Base-by-base conservation (phyloP, 23 tunicate species). In the Trididemnum clinides region DNA sequence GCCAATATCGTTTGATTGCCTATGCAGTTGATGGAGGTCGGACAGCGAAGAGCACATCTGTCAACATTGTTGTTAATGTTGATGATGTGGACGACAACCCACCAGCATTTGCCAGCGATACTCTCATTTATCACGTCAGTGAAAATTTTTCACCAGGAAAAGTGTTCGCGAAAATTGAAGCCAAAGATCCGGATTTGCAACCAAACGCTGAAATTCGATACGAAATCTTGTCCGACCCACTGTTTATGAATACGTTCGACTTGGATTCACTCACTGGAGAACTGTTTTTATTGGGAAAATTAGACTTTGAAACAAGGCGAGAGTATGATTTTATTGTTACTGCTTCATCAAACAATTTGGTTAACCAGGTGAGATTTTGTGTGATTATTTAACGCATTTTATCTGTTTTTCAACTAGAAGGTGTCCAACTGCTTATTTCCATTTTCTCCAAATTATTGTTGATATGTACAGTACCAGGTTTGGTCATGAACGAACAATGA, bases 1-100 rank as follows among this genome's bases (percentile, higher is more conserved):
- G 49, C 51, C 62, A 81, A 34, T 94, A 94, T 65, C 37, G 33
- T 18, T 86, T 94, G 1, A 64, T 85, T 26, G 98, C 88, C 27
- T 89, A 50, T 51, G 98, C 98, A 23, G 85, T 66, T 0, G 98
- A 89, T 51, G 44, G 90, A 19, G 98, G 98, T 2, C 29, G 57
- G 1, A 90, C 98, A 1, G 33, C 82, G 2, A 33, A 44, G 33
- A 85, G 83, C 39, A 57, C 98, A 0, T 50, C 94, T 1, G 99
- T 88, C 20, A 63, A 70, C 1, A 75, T 97, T 0, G 33, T 35
- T 0, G 64, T 97, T 1, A 64, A 87, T n/a, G 89, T 97, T 15
- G 29, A 3, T 1, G 99, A 97, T 39, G 87, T 92, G 2, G 97
- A 97, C 63, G 99, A 97, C 72, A 97, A 97, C 57, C 89, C 97